These are phyloP conservation scores for Chironomus tepperi DNA, from an alignment of 1,140 invertebrate species.

Conservation along the genomic window DNA sequence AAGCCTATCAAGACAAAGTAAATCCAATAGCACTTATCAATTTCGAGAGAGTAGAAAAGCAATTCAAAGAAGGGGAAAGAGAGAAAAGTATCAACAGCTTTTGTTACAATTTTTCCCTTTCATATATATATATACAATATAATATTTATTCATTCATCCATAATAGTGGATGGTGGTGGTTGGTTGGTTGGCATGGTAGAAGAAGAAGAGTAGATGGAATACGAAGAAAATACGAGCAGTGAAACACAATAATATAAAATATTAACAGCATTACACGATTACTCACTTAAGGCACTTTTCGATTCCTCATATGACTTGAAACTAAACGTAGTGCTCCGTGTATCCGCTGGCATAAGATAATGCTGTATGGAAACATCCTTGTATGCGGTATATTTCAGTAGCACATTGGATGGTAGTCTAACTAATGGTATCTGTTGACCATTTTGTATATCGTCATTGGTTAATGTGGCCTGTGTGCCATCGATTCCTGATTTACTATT, in stretches of 20 bases:
- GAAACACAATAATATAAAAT: constrained; percentile 16
- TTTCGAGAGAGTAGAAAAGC: too few species aligned
- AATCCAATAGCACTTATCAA: too few species aligned
- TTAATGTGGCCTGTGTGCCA: neutral
- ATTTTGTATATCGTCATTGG: constrained; percentile 1
- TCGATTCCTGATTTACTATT: neutral
- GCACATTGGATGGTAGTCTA: constrained; percentile 37
- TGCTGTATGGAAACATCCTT: constrained; percentile 40
- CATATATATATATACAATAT: too few species aligned
- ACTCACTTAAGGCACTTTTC: constrained; percentile 39
- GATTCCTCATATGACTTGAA: constrained; percentile 39
- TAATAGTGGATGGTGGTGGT: neutral
- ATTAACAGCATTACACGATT: constrained; percentile 17
- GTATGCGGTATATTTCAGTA: constrained; percentile 37
- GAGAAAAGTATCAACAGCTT: too few species aligned
- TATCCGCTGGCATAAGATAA: constrained; percentile 35
- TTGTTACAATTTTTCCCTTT: too few species aligned
- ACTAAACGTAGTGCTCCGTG: constrained; percentile 33
- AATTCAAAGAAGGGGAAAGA: too few species aligned
- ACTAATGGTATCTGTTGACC: constrained; percentile 33
- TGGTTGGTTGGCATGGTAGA: neutral
- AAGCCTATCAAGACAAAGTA: too few species aligned
- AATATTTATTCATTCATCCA: too few species aligned
- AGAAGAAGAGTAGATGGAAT: neutral
- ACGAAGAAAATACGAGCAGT: neutral